Base-by-base conservation (phyloP, 2,113 vertebrate species). In the Alaudala cheleensis region DNA sequence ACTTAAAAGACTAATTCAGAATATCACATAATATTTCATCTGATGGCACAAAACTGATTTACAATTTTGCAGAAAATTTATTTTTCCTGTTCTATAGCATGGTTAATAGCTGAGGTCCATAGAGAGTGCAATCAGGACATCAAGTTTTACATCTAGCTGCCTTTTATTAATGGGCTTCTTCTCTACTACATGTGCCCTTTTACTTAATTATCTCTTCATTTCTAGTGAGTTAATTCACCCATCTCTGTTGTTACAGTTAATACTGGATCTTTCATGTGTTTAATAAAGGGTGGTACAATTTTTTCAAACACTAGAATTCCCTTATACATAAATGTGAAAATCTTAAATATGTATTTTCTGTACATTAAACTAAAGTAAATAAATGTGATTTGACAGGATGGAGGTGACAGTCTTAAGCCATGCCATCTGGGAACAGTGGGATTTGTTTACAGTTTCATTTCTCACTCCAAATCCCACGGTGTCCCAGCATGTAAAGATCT, bases 361-460 rank as follows among this genome's bases (percentile, higher is more conserved):
- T 85, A 88, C 7, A 78, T 62, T 79, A 61, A 77, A 40, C 21
- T 80, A 6, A 80, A 90, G 40, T 51, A 92, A 93, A 76, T 87
- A 91, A 94, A 94, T 86, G 17, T 61, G 37, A 65, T 72, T 71
- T 96, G 92, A 94, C 95, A 88, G 86, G 82, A 53, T 69, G 79
- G 77, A 92, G 80, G 81, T 81, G 56, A 71, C 72, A 92, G 19
- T 96, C 88, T 65, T 71, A 76, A 93, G 72, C 65, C 82, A 74
- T 58, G 64, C 95, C 93, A 93, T 95, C 90, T 96, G 94, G 86
- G 90, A 96, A 92, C 92, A 94, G 92, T 93, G 86, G 94, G 96
- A 72, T 90, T 93, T 96, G 50, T 92, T 96, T 90, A 49, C 67
- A 83, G n/a, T 60, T 94, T 88, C 64, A 40, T 73, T 88, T 92